Base-by-base conservation (phyloP, 2,113 vertebrate genomes). In the Scomber colias region DNA sequence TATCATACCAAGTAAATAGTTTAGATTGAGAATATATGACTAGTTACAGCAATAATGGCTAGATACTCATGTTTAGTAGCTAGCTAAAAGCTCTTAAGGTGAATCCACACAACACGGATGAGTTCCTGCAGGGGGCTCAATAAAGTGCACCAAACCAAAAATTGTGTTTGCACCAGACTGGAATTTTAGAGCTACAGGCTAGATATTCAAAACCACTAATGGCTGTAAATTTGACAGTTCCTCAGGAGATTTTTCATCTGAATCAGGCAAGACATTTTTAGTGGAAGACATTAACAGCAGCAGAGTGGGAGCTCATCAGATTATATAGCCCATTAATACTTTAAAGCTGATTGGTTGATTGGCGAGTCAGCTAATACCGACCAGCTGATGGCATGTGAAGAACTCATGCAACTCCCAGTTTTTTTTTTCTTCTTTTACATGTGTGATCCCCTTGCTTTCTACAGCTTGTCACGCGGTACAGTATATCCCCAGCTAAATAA, bases 341-440 rank as follows among this genome's bases (percentile, higher is more conserved):
- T 83, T 73, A 51, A 81, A 69, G 35, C 67, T 49, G 24, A 65
- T 81, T 68, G 40, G 70, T 76, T 40, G 82, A 78, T 75, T 86
- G 62, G 77, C 59, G 53, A 71, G 59, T 40, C 13, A 14, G 56
- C 53, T 63, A 54, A 82, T 17, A 40, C 19, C 45, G 45, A 59
- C 77, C 65, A 75, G 53, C 48, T 64, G 65, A 49, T n/a, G 30
- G 5, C 53, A 21, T 49, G 19, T 44, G 30, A 56, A 21, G 57
- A 76, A 51, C 65, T 67, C 51, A 60, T 63, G 46, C 31, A 71
- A n/a, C 65, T 60, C 57, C 59, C 13, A 7, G 44, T 46, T n/a
- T 40, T 40, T 40, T 40, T 40, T 40, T 40, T 21, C 21, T 21
- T 21, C 21, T 21, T 40, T 40, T 40, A 27, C 35, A 2, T 40